phyloP scores from a whole-genome alignment of 2,888 invertebrate species.

The Trissonchulus sp. region DNA sequence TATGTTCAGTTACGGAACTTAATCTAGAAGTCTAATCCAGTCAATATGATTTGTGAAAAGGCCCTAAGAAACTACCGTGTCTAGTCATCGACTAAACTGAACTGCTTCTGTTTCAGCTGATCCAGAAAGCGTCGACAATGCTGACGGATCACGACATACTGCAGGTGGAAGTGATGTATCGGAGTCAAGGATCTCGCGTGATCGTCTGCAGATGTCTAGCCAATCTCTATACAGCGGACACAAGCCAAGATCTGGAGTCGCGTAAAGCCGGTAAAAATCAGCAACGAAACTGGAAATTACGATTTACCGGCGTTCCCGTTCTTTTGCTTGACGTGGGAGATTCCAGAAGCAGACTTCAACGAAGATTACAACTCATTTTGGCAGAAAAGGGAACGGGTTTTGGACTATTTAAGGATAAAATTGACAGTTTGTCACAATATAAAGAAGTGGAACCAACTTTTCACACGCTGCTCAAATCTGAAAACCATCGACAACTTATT shows the following conservation, averaged over 20 bases:
- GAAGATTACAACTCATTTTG: slow-evolving; percentile 64
- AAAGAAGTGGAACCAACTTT: slow-evolving; percentile 63
- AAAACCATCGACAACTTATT: slow-evolving; percentile 68
- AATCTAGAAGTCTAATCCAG: too few species aligned
- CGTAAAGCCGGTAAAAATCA: slow-evolving; percentile 29
- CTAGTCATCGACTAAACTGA: too few species aligned
- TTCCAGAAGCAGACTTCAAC: slow-evolving; percentile 64
- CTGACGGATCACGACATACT: slow-evolving; percentile 27
- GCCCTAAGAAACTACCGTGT: too few species aligned
- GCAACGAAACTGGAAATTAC: slow-evolving; percentile 68
- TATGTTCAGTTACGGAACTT: too few species aligned
- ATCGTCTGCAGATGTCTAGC: slow-evolving; percentile 70
- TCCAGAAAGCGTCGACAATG: too few species aligned
- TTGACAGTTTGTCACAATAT: slow-evolving; percentile 71
- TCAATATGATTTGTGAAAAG: too few species aligned
- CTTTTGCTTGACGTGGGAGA: slow-evolving; percentile 70
- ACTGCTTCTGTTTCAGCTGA: too few species aligned
- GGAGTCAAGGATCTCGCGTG: slow-evolving; percentile 70
- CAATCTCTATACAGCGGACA: slow-evolving; percentile 53
- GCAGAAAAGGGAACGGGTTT: slow-evolving; percentile 75
- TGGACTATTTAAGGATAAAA: slow-evolving; percentile 71
- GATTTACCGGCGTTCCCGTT: slow-evolving; percentile 71
- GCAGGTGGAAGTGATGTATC: too few species aligned
- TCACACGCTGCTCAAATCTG: slow-evolving; percentile 72
- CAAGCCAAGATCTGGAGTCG: slow-evolving; percentile 40